Evolutionary conservation across 2,113 vertebrate species (phyloP), one percentile per base, ranked within the genome.

Genomic region (Irena cyanogastra): DNA sequence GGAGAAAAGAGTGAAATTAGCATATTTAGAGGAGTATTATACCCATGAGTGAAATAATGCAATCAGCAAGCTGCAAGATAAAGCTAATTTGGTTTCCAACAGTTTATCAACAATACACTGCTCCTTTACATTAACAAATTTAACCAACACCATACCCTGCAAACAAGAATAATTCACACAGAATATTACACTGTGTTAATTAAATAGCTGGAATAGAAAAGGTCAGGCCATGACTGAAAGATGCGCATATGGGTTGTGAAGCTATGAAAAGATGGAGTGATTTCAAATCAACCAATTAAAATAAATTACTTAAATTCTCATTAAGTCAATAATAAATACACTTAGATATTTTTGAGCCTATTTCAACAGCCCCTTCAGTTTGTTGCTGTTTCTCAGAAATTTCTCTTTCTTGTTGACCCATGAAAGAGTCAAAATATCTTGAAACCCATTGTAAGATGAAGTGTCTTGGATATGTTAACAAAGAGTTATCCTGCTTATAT

Each of bases 51-150:
- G 78, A 97, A 97, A 98, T 96, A 97, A 97, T 96, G 93, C 90
- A 97, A 97, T 95, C 97, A 97, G 83, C 84, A 95, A 83, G 89
- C 92, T 97, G 92, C 96, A 95, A 97, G 89, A 97, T 97, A 97
- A 98, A 97, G 95, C 94, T 97, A 97, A 98, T 98, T 97, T 97
- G 90, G 86, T 96, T 97, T 98, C 96, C 94, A 94, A 95, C 93
- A 96, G 95, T 96, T 98, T 98, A 97, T 97, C 96, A 98, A 98
- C 95, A 98, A 98, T 96, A 90, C 94, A 96, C 93, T 89, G 94
- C 90, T 91, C 82, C 97, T 97, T 97, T 97, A 97, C 95, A 97
- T 97, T 97, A 97, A 95, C 87, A 96, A 97, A 97, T 97, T 95
- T 96, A 97, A 97, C 93, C 63, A 37, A 94, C 95, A 93, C 44